phyloP scores from a whole-genome alignment of 2,113 vertebrate species.

The Lampris incognitus region DNA sequence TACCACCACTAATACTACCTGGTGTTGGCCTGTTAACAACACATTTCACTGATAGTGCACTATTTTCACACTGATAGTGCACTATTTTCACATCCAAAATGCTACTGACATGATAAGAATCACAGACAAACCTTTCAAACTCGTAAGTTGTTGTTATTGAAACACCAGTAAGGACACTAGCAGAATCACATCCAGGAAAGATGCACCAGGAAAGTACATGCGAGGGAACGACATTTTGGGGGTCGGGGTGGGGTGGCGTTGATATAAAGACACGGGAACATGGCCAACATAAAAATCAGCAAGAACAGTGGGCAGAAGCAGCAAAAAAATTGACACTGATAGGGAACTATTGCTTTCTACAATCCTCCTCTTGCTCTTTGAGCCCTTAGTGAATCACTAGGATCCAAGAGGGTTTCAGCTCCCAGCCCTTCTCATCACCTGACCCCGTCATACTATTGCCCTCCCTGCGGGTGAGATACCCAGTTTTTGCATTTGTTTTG shows the following conservation, averaged over 20 bases:
- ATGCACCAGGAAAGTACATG: slow-evolving; percentile 38
- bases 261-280: too few species aligned
- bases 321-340: slow-evolving; percentile 34
- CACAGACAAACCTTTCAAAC: too few species aligned
- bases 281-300: neutral
- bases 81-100: neutral
- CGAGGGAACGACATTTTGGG: neutral
- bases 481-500: slow-evolving; percentile 10
- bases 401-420: slow-evolving; percentile 47
- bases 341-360: slow-evolving; percentile 48
- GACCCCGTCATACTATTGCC: neutral
- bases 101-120: too few species aligned
- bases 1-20: neutral
- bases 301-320: slow-evolving; percentile 23
- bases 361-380: slow-evolving; percentile 55
- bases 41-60: neutral
- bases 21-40: neutral
- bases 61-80: neutral
- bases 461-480: neutral
- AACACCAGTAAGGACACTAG: neutral
- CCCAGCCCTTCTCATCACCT: slow-evolving; percentile 55
- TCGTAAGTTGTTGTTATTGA: too few species aligned
- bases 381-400: slow-evolving; percentile 52
- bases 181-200: slow-evolving; percentile 35
- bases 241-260: neutral